Evolutionary conservation across 2,888 invertebrate species (phyloP), one percentile per base, ranked within the genome.

Genomic region (Melieria omissa): DNA sequence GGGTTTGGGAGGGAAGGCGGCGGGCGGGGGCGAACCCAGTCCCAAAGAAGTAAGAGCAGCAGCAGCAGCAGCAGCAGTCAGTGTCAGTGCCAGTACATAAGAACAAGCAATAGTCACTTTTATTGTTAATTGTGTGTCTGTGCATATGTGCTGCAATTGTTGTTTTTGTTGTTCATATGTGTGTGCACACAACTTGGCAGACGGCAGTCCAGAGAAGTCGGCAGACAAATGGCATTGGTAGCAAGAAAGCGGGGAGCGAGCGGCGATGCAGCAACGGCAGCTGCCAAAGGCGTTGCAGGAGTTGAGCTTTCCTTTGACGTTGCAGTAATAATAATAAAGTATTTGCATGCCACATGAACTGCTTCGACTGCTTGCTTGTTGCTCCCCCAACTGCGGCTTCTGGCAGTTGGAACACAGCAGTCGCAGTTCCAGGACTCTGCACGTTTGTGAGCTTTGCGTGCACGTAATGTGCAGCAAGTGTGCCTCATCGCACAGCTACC

Each of bases 281-380:
- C 9, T 12, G 6, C 16, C 57, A 62, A 49, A 41, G 10, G 9
- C 16, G 10, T 16, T 65, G 54, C 61, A 52, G 57, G 29, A 16
- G 60, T 42, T 42, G 12, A 29, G 16, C 61, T 62, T 14, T 44
- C 60, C 65, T 62, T 10, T 58, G 54, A 16, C 54, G 29, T 67
- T 29, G 29, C 29, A 29, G 29, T 29, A 29, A 29, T 29, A 29
- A 29, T 29, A 29, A 29, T 29, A 29, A 29, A 29, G 29, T 29
- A 29, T 29, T 29, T 29, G 29, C 29, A 29, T 29, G 29, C 29
- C 29, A 29, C 29, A 29, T 29, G 29, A 29, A 29, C 1, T 29
- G 29, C 29, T 29, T 2, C 1, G 29, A 29, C 29, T 29, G 29
- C 29, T 29, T 0, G 29, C 29, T 29, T 3, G 29, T 29, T 29